phyloP scores from a whole-genome alignment of 2,888 invertebrate species.

The Atethmia centrago region DNA sequence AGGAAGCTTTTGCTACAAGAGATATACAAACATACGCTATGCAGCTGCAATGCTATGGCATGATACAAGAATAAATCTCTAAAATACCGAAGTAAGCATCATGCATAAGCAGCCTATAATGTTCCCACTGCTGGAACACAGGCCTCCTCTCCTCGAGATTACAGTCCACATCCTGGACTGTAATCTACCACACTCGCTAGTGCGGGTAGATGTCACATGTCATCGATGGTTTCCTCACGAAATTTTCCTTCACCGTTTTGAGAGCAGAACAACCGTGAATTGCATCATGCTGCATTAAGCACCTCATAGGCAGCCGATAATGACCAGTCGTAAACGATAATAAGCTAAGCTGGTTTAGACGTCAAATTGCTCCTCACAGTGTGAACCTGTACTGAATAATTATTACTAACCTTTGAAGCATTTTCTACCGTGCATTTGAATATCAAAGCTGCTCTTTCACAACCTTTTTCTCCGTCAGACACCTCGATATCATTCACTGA shows the following conservation, averaged over 20 bases:
- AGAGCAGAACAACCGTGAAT: neutral
- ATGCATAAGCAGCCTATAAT: too few species aligned
- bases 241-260: too few species aligned
- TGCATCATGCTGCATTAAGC: neutral
- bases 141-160: too few species aligned
- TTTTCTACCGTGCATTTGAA: slow-evolving; percentile 82
- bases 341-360: neutral
- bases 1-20: neutral
- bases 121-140: too few species aligned
- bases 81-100: neutral
- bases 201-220: too few species aligned
- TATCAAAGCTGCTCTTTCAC: slow-evolving; percentile 82
- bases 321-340: neutral
- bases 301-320: neutral
- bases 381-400: neutral
- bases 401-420: slow-evolving; percentile 78
- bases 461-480: slow-evolving; percentile 83
- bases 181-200: too few species aligned
- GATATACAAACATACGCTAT: neutral
- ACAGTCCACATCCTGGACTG: too few species aligned
- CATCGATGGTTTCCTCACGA: too few species aligned
- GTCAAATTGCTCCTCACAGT: neutral
- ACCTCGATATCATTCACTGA: slow-evolving; percentile 81
- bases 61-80: neutral
- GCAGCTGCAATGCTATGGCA: too few species aligned